Conservation (phyloP, 2,888 invertebrate species). For the Apodemia zela region DNA sequence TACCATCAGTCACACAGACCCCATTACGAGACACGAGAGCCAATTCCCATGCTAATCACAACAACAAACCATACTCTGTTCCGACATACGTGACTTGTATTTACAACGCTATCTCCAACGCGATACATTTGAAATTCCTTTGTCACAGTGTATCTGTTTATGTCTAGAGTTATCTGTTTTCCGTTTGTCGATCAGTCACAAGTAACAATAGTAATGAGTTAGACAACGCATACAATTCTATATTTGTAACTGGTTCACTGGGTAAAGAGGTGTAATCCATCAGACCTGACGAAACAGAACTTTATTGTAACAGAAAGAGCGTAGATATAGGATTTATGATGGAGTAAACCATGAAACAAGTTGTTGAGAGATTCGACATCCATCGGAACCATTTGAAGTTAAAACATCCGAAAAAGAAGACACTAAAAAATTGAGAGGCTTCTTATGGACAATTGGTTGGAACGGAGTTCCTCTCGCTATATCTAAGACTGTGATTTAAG, state of each 20-base stretch:
- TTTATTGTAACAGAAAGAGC: too few species aligned
- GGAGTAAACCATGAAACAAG: too few species aligned
- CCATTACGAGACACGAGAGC: slow-evolving; percentile 5
- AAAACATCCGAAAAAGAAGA: too few species aligned
- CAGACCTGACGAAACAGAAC: background rate
- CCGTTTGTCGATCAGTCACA: slow-evolving; percentile 11
- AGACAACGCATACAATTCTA: background rate
- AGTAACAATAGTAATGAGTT: background rate
- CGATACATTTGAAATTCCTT: background rate
- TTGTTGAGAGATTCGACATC: too few species aligned
- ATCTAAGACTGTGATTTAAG: too few species aligned
- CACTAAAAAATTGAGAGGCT: too few species aligned
- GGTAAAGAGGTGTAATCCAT: background rate
- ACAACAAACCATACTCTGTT: slow-evolving; percentile 1
- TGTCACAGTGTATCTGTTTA: background rate
- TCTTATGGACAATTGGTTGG: too few species aligned
- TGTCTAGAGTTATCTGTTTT: slow-evolving; percentile 8
- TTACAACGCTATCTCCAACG: background rate
- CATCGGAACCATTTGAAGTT: too few species aligned
- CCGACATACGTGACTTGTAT: background rate
- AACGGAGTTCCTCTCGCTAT: too few species aligned
- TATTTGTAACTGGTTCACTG: background rate
- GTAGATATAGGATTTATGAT: too few species aligned
- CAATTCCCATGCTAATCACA: slow-evolving; percentile 15
- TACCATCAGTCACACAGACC: slow-evolving; percentile 7